Evolutionary conservation across 2,113 vertebrate species (phyloP), one percentile per base, ranked within the genome.

Genomic region (Grantiella picta): DNA sequence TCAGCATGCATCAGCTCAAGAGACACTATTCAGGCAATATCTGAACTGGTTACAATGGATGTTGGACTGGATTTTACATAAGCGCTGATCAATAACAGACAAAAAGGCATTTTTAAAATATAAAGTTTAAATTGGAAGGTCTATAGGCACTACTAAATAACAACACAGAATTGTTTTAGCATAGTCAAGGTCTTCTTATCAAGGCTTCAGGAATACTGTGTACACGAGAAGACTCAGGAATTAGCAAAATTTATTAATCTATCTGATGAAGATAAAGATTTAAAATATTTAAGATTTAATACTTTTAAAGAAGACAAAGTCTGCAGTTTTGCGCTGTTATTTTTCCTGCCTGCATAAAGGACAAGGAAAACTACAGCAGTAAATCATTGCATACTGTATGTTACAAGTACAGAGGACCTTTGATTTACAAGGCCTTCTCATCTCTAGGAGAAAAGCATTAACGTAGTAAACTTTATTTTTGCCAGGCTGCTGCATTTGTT

Each of bases 391-490:
- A 68, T 29, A 11, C 35, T 71, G 15, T 33, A 38, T 35, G 31
- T 73, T 89, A 70, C 45, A 84, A 72, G 75, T 73, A 81, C 64
- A 84, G 29, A 63, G 29, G n/a, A 36, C 12, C 38, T 86, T 72
- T 89, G 80, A 83, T 89, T 89, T 72, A 80, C 1, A 1, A 80
- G 64, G 25, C 23, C 8, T 47, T 89, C 63, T 83, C 31, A 86
- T 77, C 59, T 89, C 69, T 83, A 83, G 47, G 44, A 92, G 38
- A 94, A 92, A 92, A 92, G 27, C 16, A 89, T 72, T 57, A 89
- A 78, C n/a, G 50, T 3, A 70, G 20, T 42, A 73, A 86, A 72
- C 64, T 77, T 69, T 42, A 65, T 65, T 90, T 88, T 83, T 89
- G 36, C 50, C 38, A 42, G 54, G 38, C 35, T 54, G 12, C 29